Conservation (phyloP, 2,797 vertebrate genomes). For the Brotula barbata region DNA sequence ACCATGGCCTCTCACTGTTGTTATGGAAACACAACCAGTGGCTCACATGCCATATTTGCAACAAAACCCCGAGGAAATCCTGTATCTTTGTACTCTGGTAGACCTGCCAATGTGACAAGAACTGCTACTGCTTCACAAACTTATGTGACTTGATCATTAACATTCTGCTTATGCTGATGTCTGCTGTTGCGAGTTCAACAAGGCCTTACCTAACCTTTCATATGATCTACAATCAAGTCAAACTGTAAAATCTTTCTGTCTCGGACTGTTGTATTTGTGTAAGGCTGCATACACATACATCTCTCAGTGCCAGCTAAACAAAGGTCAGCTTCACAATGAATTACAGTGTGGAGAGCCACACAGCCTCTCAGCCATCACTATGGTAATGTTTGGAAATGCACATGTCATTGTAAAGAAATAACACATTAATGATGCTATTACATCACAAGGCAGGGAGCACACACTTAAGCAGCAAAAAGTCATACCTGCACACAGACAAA, state of each 20-base stretch:
- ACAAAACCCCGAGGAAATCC: conserved; percentile 27
- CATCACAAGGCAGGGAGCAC: not conserved
- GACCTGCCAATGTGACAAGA: too few relatives aligned
- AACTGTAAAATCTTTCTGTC: conserved; percentile 30
- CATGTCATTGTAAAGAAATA: not conserved
- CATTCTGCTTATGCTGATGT: not conserved
- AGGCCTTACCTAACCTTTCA: not conserved
- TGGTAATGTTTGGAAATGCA: conserved; percentile 40
- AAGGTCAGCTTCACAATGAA: conserved; percentile 54
- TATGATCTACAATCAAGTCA: not conserved
- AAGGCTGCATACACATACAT: conserved; percentile 39
- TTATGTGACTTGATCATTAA: not conserved
- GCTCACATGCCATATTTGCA: conserved; percentile 49
- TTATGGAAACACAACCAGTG: conserved; percentile 68
- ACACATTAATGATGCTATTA: not conserved
- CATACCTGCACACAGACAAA: not conserved
- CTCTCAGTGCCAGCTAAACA: conserved; percentile 54
- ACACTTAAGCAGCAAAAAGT: not conserved
- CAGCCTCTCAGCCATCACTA: conserved; percentile 38
- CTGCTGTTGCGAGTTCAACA: too few relatives aligned
- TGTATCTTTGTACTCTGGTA: not conserved
- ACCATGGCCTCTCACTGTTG: conserved; percentile 57
- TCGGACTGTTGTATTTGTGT: conserved; percentile 10
- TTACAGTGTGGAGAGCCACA: conserved; percentile 36
- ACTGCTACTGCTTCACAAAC: too few relatives aligned